phyloP scores from a whole-genome alignment of 2,888 invertebrate genomes.

The Bembecia ichneumoniformis region DNA sequence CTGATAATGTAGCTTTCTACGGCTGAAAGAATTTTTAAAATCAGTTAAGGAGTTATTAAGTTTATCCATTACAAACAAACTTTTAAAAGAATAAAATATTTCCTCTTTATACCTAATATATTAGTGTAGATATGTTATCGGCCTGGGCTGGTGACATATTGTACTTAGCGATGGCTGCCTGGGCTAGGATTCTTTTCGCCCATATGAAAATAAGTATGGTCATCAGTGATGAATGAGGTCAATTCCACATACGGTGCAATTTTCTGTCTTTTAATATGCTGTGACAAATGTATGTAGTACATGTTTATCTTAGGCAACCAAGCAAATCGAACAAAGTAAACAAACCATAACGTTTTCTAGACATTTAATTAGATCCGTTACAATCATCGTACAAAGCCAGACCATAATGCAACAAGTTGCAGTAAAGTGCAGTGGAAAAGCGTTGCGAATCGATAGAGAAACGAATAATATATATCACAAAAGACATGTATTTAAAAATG shows the following conservation, averaged over 20 bases:
- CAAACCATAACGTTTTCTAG: slow-evolving; percentile 53
- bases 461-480: background rate
- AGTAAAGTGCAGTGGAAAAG: background rate
- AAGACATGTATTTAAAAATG: no score
- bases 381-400: background rate
- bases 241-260: background rate
- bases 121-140: no score
- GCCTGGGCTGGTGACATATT: no score
- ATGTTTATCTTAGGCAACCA: background rate
- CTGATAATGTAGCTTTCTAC: no score
- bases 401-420: background rate
- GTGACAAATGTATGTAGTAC: background rate
- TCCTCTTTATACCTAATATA: no score
- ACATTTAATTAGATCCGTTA: slow-evolving; percentile 30
- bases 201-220: background rate
- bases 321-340: slow-evolving; percentile 31
- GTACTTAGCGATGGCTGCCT: no score
- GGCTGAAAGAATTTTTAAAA: no score
- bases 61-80: no score
- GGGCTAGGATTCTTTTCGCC: no score
- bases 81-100: no score
- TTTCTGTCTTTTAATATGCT: background rate
- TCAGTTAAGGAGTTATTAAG: no score
- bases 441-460: background rate
- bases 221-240: background rate